phyloP scores from a whole-genome alignment of 2,888 invertebrate species.

The Stenolophus ochropezus region DNA sequence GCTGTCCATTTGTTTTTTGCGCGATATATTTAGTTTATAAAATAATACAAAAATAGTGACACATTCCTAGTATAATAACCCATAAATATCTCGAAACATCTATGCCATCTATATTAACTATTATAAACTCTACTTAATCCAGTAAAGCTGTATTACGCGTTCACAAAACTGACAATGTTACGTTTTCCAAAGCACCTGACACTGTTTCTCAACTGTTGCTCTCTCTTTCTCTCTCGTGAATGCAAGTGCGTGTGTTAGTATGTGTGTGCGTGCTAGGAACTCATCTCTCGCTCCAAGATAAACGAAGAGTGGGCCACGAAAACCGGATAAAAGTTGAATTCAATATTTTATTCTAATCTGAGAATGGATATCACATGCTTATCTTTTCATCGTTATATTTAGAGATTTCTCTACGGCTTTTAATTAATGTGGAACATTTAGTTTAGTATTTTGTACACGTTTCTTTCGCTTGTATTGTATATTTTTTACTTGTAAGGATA shows the following conservation, averaged over 20 bases:
- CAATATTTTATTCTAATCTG: slow-evolving; percentile 50
- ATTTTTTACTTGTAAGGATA: background rate
- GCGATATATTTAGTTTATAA: background rate
- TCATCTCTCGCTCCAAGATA: slow-evolving; percentile 37
- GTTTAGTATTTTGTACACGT: slow-evolving; percentile 38
- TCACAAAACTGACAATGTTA: slow-evolving; percentile 33
- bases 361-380: slow-evolving; percentile 34
- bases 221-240: background rate
- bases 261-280: slow-evolving; percentile 22
- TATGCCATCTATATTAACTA: slow-evolving; percentile 1
- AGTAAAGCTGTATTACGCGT: slow-evolving; percentile 26
- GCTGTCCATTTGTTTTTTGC: too few relatives aligned
- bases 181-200: slow-evolving; percentile 32
- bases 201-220: slow-evolving; percentile 12
- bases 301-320: slow-evolving; percentile 47
- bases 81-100: slow-evolving; percentile 15
- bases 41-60: background rate
- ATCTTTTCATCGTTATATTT: slow-evolving; percentile 56
- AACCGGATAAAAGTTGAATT: slow-evolving; percentile 48
- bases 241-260: background rate
- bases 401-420: slow-evolving; percentile 44
- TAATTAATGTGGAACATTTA: slow-evolving; percentile 52
- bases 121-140: slow-evolving; percentile 28
- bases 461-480: slow-evolving; percentile 6
- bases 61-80: background rate